A percentile compares a stretch with the other conserved stretches of the same genome.
Conservation (phyloP, 2,113 vertebrate genomes). For the Chlorodrepanis virens region DNA sequence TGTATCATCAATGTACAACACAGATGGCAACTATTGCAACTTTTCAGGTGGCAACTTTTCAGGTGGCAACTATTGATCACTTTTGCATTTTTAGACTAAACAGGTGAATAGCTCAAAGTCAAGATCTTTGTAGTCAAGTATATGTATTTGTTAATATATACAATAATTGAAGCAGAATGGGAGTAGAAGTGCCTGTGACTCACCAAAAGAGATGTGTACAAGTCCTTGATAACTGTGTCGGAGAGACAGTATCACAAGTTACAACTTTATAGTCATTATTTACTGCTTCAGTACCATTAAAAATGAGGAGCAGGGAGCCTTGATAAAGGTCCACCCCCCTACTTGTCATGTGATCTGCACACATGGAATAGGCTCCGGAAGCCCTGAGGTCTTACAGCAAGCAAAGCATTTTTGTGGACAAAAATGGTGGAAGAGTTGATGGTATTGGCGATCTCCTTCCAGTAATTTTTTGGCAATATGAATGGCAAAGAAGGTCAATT, state of each 20-base stretch:
- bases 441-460: neutral
- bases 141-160: neutral
- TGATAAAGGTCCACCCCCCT: neutral
- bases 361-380: neutral
- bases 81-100: conserved; percentile 52
- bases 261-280: neutral
- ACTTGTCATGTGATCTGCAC: neutral
- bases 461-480: neutral
- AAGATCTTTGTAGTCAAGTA: conserved; percentile 21
- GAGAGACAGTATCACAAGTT: neutral
- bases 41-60: conserved; percentile 41
- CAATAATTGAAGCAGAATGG: conserved; percentile 28
- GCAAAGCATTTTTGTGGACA: neutral
- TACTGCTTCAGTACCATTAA: neutral
- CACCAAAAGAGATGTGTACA: neutral
- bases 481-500: neutral
- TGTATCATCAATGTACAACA: conserved; percentile 38
- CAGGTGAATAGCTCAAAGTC: neutral
- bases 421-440: neutral
- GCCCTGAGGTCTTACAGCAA: neutral
- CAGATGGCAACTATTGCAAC: neutral
- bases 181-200: neutral
- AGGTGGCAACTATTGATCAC: conserved; percentile 53
- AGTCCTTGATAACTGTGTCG: neutral
- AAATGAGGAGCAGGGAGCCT: neutral